Base-by-base conservation (phyloP, 2,888 invertebrate genomes). In the Meandrusa payeni region DNA sequence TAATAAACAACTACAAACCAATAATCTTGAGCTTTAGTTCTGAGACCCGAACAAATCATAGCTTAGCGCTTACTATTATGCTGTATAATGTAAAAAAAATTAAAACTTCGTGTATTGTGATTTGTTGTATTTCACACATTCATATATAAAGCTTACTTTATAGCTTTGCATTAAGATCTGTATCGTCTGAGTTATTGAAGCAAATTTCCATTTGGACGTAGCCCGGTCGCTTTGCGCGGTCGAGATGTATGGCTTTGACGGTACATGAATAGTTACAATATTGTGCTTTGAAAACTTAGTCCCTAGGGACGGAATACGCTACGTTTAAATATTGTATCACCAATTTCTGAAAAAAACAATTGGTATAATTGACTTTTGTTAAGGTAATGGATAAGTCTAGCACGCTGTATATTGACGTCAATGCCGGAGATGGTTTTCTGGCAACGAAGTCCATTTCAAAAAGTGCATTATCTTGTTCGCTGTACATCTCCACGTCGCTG, bases 111-210 rank as follows among this genome's bases (percentile, higher is more conserved):
- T 10, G 5, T 13, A 23, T 12, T 13, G 12, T 24, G 17, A 40
- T 37, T 37, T 31, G 42, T 37, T 37, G 26, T 36, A 27, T 28
- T 19, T 7, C 22, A 20, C 19, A 1, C 5, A 12, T 20, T 29
- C 23, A 43, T 43, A 43, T 31, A 43, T 37, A 11, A 7, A 24
- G 42, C 42, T 23, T 43, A 31, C 9, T 43, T 37, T 31, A 42
- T 37, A 10, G 36, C 13, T 31, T 23, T 24, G 31, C 36, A 43
- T 43, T 43, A 43, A 37, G 42, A 43, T 43, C 12, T 13, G 37
- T 43, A 43, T 43, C 42, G 37, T 31, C 31, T 37, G 37, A 43
- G 42, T 43, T 43, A 43, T 43, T 43, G 42, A 26, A 26, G 42
- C 37, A 32, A 31, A 37, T 37, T 43, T 37, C 42, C 42, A 36